phyloP scores from a whole-genome alignment of 2,797 vertebrate genomes.

The Anas georgica region DNA sequence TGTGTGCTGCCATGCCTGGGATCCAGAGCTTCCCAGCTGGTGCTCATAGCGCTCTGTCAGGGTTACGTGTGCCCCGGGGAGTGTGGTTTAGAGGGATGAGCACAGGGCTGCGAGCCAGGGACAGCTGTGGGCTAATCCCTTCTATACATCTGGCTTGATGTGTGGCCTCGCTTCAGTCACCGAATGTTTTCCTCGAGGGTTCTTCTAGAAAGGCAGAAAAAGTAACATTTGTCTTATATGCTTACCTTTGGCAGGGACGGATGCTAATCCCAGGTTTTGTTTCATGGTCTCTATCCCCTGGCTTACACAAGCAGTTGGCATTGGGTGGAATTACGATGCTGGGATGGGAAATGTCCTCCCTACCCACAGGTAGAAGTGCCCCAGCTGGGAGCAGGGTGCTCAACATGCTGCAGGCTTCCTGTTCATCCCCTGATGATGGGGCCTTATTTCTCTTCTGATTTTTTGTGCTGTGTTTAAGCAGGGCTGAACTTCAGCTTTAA shows the following conservation, averaged over 20 bases:
- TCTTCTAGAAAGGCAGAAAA: neutral
- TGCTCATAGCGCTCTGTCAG: neutral
- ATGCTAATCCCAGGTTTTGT: neutral
- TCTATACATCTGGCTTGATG: neutral
- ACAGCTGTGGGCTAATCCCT: constrained; percentile 14
- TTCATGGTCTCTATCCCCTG: neutral
- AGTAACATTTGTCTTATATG: neutral
- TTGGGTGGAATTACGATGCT: neutral
- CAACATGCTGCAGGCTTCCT: accelerated
- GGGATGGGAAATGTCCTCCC: neutral
- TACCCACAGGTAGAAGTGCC: neutral
- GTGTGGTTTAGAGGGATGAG: neutral
- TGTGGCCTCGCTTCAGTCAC: neutral
- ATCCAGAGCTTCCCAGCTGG: neutral
- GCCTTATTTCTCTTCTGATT: neutral
- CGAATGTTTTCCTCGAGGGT: neutral
- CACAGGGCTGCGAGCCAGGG: neutral
- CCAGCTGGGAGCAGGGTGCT: neutral
- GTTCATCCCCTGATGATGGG: too few relatives aligned
- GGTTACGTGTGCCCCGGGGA: neutral
- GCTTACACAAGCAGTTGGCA: neutral
- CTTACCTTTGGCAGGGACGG: neutral
- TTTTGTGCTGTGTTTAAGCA: neutral
- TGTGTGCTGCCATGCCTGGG: neutral
- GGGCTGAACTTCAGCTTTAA: neutral